Percentiles rank a stretch among this genome's conserved stretches.
Evolutionary conservation across 2,797 vertebrate genomes (phyloP).

Genomic region (Lagodon rhomboides): DNA sequence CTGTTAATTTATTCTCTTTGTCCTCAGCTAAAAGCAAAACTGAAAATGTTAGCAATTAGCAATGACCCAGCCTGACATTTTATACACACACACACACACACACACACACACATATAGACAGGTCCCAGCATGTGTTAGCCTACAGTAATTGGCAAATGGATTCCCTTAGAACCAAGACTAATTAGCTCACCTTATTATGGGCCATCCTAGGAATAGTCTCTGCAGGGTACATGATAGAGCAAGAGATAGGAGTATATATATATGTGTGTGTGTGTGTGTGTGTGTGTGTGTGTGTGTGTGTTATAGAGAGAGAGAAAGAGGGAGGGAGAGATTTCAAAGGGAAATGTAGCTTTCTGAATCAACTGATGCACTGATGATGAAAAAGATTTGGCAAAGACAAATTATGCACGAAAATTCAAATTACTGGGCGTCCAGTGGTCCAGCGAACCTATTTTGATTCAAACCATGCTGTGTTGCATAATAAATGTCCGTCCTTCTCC

Average conservation of each 20-base stretch:
- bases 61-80: slow-evolving; percentile 56
- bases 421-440: too few relatives aligned
- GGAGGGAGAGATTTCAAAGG: slow-evolving; percentile 6
- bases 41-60: slow-evolving; percentile 67
- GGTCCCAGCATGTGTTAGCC: slow-evolving; percentile 59
- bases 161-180: slow-evolving; percentile 75
- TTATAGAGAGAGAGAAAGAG: not conserved
- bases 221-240: slow-evolving; percentile 53
- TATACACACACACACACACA: slow-evolving; percentile 44
- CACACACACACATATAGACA: slow-evolving; percentile 34
- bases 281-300: slow-evolving; percentile 22
- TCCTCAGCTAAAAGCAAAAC: slow-evolving; percentile 53
- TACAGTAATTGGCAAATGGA: slow-evolving; percentile 68
- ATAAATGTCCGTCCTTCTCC: not conserved
- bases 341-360: slow-evolving; percentile 11
- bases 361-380: slow-evolving; percentile 2
- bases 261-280: slow-evolving; percentile 7
- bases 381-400: not conserved
- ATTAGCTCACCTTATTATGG: slow-evolving; percentile 80
- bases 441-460: not conserved
- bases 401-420: not conserved
- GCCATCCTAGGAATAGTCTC: slow-evolving; percentile 66
- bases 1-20: slow-evolving; percentile 24
- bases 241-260: slow-evolving; percentile 19
- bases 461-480: not conserved